Evolutionary conservation across 1,140 invertebrate genomes (phyloP).

Genomic region (Meloidogyne chitwoodi): DNA sequence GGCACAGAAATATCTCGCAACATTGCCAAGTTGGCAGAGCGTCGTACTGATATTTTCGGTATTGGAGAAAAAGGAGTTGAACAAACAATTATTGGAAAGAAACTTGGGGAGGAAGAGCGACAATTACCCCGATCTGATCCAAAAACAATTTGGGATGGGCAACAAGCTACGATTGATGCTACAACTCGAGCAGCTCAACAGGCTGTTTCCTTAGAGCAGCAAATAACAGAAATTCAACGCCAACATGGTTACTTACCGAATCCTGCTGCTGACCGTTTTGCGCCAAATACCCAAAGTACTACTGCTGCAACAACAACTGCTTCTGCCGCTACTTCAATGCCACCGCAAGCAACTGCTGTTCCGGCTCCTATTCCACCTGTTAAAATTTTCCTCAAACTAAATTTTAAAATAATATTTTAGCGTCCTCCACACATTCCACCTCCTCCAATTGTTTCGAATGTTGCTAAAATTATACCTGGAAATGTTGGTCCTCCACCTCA

Average conservation of each 20-base stretch:
- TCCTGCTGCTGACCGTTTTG: conserved; percentile 62
- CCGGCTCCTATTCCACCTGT: not conserved
- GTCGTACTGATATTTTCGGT: conserved; percentile 99
- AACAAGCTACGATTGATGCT: conserved; percentile 85
- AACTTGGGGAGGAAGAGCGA: conserved; percentile 87
- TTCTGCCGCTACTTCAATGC: conserved; percentile 4
- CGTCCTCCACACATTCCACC: not conserved
- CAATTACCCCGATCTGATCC: conserved; percentile 73
- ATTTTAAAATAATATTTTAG: not conserved
- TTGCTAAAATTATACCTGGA: conserved; percentile 23
- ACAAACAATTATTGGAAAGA: conserved; percentile 97
- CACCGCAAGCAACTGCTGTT: not conserved
- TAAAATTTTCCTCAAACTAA: not conserved
- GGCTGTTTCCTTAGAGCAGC: conserved; percentile 78
- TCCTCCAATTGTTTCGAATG: conserved; percentile 19
- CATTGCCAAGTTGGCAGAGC: conserved; percentile 85
- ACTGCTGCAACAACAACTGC: not conserved
- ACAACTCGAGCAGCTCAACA: conserved; percentile 83
- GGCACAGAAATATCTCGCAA: conserved; percentile 86
- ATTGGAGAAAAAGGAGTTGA: conserved; percentile 81
- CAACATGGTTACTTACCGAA: conserved; percentile 52
- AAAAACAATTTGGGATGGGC: conserved; percentile 92
- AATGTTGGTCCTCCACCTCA: not conserved
- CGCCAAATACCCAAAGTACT: conserved; percentile 1
- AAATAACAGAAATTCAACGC: conserved; percentile 53